Evolutionary conservation across 2,888 invertebrate genomes (phyloP).

Genomic region (Parnassius mnemosyne): DNA sequence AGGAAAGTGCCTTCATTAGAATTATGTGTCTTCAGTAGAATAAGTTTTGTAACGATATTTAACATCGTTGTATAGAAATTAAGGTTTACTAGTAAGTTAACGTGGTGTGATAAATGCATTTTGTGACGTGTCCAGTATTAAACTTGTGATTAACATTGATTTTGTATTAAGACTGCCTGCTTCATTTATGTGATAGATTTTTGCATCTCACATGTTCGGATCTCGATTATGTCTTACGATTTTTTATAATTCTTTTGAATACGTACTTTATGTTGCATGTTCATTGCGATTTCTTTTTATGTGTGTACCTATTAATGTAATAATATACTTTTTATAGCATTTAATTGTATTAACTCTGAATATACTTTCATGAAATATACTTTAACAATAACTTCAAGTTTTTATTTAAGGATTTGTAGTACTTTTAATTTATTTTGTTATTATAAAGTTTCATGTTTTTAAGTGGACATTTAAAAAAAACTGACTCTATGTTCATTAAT

Average conservation of each 20-base stretch:
- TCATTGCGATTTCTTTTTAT: slow-evolving; percentile 33
- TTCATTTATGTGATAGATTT: slow-evolving; percentile 39
- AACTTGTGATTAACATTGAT: slow-evolving; percentile 42
- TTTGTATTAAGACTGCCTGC: slow-evolving; percentile 47
- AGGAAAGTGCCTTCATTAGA: slow-evolving; percentile 37
- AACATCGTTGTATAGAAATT: slow-evolving; percentile 15
- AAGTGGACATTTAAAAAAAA: background rate
- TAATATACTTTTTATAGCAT: slow-evolving; percentile 17
- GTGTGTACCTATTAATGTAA: slow-evolving; percentile 22
- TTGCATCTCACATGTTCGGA: slow-evolving; percentile 43
- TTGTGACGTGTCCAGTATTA: slow-evolving; percentile 61
- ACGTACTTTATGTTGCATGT: slow-evolving; percentile 26
- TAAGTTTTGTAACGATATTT: slow-evolving; percentile 29
- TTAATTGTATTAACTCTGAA: slow-evolving; percentile 31
- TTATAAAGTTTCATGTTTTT: background rate
- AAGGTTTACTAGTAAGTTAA: slow-evolving; percentile 23
- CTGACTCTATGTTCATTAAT: no score
- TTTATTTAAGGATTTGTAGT: slow-evolving; percentile 8
- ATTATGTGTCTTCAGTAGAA: slow-evolving; percentile 28
- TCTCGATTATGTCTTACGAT: slow-evolving; percentile 42
- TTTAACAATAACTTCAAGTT: slow-evolving; percentile 3
- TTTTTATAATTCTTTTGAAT: slow-evolving; percentile 29
- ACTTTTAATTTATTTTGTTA: background rate
- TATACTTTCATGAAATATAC: slow-evolving; percentile 27
- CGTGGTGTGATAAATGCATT: slow-evolving; percentile 53